Evolutionary conservation across 2,888 invertebrate species (phyloP).

Genomic region (Sthenelais limicola): DNA sequence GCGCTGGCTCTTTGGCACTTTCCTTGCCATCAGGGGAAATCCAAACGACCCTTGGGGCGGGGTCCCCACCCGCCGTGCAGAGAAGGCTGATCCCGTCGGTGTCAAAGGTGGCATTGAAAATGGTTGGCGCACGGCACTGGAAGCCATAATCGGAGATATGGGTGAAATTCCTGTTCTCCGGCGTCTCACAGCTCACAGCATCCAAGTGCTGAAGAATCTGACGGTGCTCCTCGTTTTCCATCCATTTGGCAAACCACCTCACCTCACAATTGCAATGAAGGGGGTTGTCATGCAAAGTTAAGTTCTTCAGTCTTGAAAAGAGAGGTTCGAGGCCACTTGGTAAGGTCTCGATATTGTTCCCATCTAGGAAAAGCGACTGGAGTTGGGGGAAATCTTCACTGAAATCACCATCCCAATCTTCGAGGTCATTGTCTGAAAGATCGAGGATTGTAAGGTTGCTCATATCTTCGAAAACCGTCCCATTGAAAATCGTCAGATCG

Average conservation of each 20-base stretch:
- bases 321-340: conserved; percentile 42
- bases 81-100: conserved; percentile 46
- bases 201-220: conserved; percentile 37
- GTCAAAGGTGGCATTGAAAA: conserved; percentile 51
- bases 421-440: conserved; percentile 47
- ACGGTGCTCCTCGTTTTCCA: conserved; percentile 40
- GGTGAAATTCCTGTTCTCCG: conserved; percentile 47
- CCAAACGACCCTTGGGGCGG: conserved; percentile 51
- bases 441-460: conserved; percentile 42
- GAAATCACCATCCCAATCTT: conserved; percentile 46
- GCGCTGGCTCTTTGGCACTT: conserved; percentile 14
- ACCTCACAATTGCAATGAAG: conserved; percentile 55
- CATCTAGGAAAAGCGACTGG: conserved; percentile 43
- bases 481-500: conserved; percentile 45
- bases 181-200: conserved; percentile 45
- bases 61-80: conserved; percentile 53
- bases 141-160: conserved; percentile 48
- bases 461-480: conserved; percentile 41
- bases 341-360: conserved; percentile 50
- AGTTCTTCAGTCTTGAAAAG: conserved; percentile 45
- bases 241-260: conserved; percentile 51
- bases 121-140: conserved; percentile 49
- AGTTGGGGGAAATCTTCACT: conserved; percentile 39
- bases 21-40: conserved; percentile 39
- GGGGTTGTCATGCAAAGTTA: conserved; percentile 50